Base-by-base conservation (phyloP, 2,797 vertebrate genomes). In the Odontamblyopus lacepedii region DNA sequence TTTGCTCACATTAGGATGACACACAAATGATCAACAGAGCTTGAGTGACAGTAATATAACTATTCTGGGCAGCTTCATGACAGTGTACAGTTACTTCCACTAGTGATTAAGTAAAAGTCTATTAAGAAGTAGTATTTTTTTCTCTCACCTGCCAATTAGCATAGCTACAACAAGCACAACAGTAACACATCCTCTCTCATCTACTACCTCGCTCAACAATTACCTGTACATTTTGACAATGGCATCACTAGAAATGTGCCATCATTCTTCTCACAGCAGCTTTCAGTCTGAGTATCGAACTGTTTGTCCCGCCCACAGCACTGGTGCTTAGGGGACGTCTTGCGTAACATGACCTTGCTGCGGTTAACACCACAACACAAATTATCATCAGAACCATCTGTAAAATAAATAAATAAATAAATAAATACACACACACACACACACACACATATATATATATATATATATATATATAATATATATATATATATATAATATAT, bases 271-370 rank as follows among this genome's bases (percentile, higher is more conserved):
- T 35, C 30, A 61, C 15, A 32, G 29, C 61, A 63, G 61, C 32
- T 23, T 38, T 63, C 30, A 41, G 61, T 63, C 8, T 23, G 1
- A 1, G 4, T 0, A 9, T 63, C 23, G 32, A n/a, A 63, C 61
- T 63, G 61, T 35, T 35, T 4, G 0, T 38, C 1, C 5, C 35
- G 12, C 38, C 65, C 53, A 71, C 79, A 84, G 19, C 77, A 78
- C 0, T 0, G 3, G 67, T 69, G 56, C 4, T 60, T 1, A 0
- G 0, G 23, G 29, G 73, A 71, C 0, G 6, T 0, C 51, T 0
- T 71, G 4, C 0, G 0, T 48, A 35, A n/a, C 48, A 66, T 51
- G 13, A 0, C 35, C 41, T 55, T 63, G 4, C 4, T 18, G 11
- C 26, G 1, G 0, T 0, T 0, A 0, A 1, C 4, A 23, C 71